Percentiles rank a stretch among this genome's conserved stretches.
phyloP scores from a whole-genome alignment of 1,140 invertebrate species.

The Spodoptera frugiperda region DNA sequence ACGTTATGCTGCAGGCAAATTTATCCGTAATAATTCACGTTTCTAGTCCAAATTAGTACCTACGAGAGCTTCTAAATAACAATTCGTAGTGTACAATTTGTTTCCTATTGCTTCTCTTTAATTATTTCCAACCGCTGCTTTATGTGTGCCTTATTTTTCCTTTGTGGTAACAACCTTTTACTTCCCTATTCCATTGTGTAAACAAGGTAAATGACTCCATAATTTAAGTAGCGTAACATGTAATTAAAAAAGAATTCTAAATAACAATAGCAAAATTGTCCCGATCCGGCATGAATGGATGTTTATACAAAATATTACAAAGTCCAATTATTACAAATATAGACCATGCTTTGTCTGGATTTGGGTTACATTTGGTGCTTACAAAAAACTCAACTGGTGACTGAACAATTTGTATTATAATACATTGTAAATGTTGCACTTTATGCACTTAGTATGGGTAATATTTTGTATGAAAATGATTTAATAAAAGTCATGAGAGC shows the following conservation, averaged over 20 bases:
- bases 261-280: too few relatives aligned
- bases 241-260: too few relatives aligned
- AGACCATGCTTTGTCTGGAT: too few relatives aligned
- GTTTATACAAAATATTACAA: slow-evolving; percentile 28
- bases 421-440: too few relatives aligned
- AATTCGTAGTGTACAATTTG: slow-evolving; percentile 5
- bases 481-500: slow-evolving; percentile 1
- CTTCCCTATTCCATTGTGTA: neutral
- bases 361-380: too few relatives aligned
- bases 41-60: slow-evolving; percentile 17
- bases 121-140: slow-evolving; percentile 33
- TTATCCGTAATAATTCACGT: neutral
- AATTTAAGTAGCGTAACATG: neutral
- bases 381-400: too few relatives aligned
- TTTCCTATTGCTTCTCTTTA: slow-evolving; percentile 17
- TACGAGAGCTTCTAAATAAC: slow-evolving; percentile 12
- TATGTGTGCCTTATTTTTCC: slow-evolving; percentile 31
- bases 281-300: too few relatives aligned
- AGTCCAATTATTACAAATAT: too few relatives aligned
- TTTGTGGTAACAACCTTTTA: neutral
- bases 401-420: too few relatives aligned
- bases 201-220: neutral
- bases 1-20: neutral
- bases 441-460: neutral
- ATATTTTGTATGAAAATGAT: slow-evolving; percentile 42